Base-by-base conservation (phyloP, 2,113 vertebrate genomes). In the Greenwoodochromis staneri region DNA sequence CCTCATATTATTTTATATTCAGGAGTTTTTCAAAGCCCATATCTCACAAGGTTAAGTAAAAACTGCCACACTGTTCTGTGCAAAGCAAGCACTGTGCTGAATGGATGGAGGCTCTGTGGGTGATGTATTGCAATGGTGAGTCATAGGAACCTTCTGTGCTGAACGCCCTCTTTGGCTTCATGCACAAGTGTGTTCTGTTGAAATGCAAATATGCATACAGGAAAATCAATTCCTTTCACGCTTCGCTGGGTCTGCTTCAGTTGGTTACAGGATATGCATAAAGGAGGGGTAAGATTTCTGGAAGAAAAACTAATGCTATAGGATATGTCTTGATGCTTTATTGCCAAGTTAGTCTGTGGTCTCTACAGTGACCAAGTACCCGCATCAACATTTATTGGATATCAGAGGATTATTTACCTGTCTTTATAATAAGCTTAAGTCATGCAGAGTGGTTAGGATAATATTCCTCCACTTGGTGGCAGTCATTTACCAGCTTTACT, bases 201-300 rank as follows among this genome's bases (percentile, higher is more conserved):
- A 94, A 86, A 93, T 94, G 91, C 83, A 93, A 93, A 94, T 94
- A 86, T 85, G 82, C 85, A 88, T 93, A 84, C 86, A 89, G 84
- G 13, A 85, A 91, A 93, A 93, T 93, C 73, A 84, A 83, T 88
- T 89, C 83, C 87, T 81, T 76, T 89, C 93, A 95, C 8, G 80
- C 86, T 78, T 86, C 88, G 80, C 36, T 84, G 78, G 45, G n/a
- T 88, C 80, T 87, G 88, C 81, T 90, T 89, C 87, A 91, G 81
- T 31, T 84, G 34, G 84, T 90, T 45, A 55, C 45, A 82, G 78
- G 47, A 91, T 59, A 59, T 85, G 83, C 51, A 80, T 71, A 81
- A 87, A 92, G 85, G 47, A 24, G 84, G 80, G 80, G 81, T 63
- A 59, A 42, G 17, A 45, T 78, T 87, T 57, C 11, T 81, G 42